Evolutionary conservation across 2,888 invertebrate genomes (phyloP).

Genomic region (Ellobium chinense): DNA sequence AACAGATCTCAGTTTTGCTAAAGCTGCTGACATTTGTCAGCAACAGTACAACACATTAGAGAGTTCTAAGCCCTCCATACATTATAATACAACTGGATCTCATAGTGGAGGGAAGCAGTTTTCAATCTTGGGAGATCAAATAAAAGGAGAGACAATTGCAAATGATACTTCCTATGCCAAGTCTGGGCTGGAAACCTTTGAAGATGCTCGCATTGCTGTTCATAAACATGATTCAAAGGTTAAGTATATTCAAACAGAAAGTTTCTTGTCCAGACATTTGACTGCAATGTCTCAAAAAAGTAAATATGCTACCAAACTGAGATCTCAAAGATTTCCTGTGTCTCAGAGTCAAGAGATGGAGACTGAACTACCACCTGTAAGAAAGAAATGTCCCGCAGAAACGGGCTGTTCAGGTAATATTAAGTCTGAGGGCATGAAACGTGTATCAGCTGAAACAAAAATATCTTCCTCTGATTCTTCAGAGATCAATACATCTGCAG

Average conservation of each 20-base stretch:
- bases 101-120: too few species aligned
- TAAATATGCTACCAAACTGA: not conserved
- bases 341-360: not conserved
- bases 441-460: not conserved
- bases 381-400: not conserved
- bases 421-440: not conserved
- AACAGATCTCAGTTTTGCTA: not conserved
- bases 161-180: too few species aligned
- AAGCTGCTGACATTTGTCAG: not conserved
- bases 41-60: not conserved
- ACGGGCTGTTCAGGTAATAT: too few species aligned
- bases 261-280: not conserved
- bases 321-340: too few species aligned
- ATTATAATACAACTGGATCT: too few species aligned
- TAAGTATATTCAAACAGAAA: not conserved
- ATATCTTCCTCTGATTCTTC: not conserved
- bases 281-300: not conserved
- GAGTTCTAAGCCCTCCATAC: too few species aligned
- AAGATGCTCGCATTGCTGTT: not conserved
- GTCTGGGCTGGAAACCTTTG: too few species aligned
- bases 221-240: not conserved
- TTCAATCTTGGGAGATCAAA: not conserved
- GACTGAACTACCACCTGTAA: not conserved
- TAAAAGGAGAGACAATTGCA: too few species aligned
- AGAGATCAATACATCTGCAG: not conserved